Percentiles rank a stretch among this genome's conserved stretches.
Conservation (phyloP, 2,797 vertebrate species). For the Limnodromus scolopaceus region DNA sequence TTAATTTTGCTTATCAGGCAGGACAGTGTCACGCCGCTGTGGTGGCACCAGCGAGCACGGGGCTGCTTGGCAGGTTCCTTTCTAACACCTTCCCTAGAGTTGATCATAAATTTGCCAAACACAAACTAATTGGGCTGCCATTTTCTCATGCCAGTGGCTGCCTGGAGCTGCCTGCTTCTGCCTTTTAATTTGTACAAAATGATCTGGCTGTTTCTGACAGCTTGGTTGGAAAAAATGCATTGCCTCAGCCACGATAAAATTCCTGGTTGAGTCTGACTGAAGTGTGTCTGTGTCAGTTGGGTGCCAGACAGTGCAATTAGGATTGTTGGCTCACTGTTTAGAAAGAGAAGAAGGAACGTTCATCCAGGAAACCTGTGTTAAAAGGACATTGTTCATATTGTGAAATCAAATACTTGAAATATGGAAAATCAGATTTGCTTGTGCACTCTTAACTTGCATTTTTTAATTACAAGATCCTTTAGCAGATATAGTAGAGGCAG, state of each 20-base stretch:
- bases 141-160: not conserved
- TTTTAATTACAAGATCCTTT: not conserved
- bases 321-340: not conserved
- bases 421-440: not conserved
- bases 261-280: not conserved
- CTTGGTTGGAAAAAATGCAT: not conserved
- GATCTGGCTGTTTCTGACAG: not conserved
- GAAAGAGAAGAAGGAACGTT: not conserved
- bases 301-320: not conserved
- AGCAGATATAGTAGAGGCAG: not conserved
- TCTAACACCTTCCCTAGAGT: not conserved
- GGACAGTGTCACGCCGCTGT: rapidly evolving
- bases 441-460: not conserved
- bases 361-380: not conserved
- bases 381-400: not conserved
- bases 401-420: not conserved
- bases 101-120: not conserved
- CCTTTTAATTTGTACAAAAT: not conserved
- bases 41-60: not conserved
- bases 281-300: not conserved
- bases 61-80: not conserved
- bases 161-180: not conserved
- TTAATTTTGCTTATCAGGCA: not conserved
- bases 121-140: not conserved
- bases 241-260: not conserved